phyloP scores from a whole-genome alignment of 2,797 vertebrate species.

The Hippopotamyrus pictus region DNA sequence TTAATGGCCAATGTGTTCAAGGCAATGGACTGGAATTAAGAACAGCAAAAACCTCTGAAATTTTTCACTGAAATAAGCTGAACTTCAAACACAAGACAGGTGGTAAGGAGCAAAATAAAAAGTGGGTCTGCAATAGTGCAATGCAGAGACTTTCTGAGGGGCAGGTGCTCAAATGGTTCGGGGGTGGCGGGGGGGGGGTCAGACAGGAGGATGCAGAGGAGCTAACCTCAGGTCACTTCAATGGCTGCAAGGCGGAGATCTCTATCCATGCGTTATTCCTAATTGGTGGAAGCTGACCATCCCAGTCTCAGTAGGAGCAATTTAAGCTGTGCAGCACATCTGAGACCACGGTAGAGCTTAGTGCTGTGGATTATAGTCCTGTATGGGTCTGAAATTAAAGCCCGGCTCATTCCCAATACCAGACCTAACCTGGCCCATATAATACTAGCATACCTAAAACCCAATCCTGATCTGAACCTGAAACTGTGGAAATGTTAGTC shows the following conservation, averaged over 20 bases:
- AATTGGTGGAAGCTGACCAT: constrained; percentile 11
- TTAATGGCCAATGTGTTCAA: neutral
- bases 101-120: neutral
- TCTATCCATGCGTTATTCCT: neutral
- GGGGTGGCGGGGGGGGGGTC: neutral
- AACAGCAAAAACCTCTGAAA: neutral
- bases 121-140: neutral
- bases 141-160: neutral
- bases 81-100: neutral
- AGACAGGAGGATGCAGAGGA: neutral
- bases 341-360: neutral
- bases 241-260: neutral
- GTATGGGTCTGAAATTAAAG: neutral
- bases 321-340: neutral
- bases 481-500: neutral
- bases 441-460: neutral
- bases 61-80: neutral
- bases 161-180: neutral
- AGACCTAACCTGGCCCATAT: neutral
- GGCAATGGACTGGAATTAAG: neutral
- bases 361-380: neutral
- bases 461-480: neutral
- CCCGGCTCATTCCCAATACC: neutral
- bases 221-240: neutral
- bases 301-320: neutral